phyloP scores from a whole-genome alignment of 1,140 invertebrate species.

The Drosophila repletoides region DNA sequence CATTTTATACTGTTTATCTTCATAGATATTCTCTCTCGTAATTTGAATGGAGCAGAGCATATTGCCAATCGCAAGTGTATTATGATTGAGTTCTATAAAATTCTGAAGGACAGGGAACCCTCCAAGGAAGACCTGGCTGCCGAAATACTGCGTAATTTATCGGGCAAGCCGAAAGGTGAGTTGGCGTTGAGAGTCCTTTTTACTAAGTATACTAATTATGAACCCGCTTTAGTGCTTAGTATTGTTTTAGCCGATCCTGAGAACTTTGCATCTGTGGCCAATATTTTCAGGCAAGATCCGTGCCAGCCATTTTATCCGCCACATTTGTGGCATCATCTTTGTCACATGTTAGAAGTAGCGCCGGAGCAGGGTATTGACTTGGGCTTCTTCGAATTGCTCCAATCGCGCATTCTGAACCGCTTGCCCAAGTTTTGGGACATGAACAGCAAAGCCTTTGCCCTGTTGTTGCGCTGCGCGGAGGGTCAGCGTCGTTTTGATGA shows the following conservation, averaged over 20 bases:
- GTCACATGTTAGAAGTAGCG: slow-evolving; percentile 53
- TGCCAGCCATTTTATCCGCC: slow-evolving; percentile 46
- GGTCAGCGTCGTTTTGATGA: slow-evolving; percentile 62
- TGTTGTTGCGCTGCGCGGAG: slow-evolving; percentile 61
- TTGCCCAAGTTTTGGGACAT: slow-evolving; percentile 47
- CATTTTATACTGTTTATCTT: too few relatives aligned
- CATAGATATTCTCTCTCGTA: slow-evolving; percentile 56
- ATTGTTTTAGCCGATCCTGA: slow-evolving; percentile 41
- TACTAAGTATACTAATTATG: not conserved
- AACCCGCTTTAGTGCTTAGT: slow-evolving; percentile 37
- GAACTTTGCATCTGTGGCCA: slow-evolving; percentile 34
- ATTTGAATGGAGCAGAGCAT: slow-evolving; percentile 55
- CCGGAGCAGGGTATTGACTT: slow-evolving; percentile 54
- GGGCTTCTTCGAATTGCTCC: slow-evolving; percentile 66
- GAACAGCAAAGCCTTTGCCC: slow-evolving; percentile 64
- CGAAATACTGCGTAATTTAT: slow-evolving; percentile 62
- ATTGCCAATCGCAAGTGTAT: slow-evolving; percentile 55
- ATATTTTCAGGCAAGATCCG: slow-evolving; percentile 52
- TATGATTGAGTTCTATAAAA: slow-evolving; percentile 59
- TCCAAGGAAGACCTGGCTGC: slow-evolving; percentile 31
- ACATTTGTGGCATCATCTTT: slow-evolving; percentile 65
- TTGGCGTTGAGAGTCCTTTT: not conserved
- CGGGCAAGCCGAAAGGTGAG: slow-evolving; percentile 60
- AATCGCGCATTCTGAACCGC: slow-evolving; percentile 38
- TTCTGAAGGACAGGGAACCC: slow-evolving; percentile 20